Conservation (phyloP, 2,888 invertebrate species). For the Agrochola circellaris region DNA sequence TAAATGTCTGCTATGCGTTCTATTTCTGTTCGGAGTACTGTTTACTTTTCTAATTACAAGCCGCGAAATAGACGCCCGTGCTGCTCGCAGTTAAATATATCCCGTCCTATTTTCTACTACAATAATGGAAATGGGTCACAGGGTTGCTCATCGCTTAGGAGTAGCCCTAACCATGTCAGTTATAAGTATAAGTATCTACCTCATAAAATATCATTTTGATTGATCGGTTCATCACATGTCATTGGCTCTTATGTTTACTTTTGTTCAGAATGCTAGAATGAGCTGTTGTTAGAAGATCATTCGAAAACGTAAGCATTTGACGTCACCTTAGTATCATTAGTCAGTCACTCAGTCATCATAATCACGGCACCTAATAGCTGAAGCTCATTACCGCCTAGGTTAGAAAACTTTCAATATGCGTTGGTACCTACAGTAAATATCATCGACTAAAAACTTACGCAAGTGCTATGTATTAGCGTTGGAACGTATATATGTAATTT, state of each 20-base stretch:
- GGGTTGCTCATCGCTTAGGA: slow-evolving; percentile 72
- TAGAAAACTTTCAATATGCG: background rate
- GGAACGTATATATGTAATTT: slow-evolving; percentile 52
- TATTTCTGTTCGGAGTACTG: slow-evolving; percentile 79
- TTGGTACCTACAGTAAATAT: slow-evolving; percentile 16
- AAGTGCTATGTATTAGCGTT: slow-evolving; percentile 44
- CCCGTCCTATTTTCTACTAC: slow-evolving; percentile 84
- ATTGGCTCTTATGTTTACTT: slow-evolving; percentile 6
- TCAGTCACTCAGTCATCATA: background rate
- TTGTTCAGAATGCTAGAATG: background rate
- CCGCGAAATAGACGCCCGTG: slow-evolving; percentile 81
- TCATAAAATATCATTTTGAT: slow-evolving; percentile 10
- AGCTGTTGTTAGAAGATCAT: slow-evolving; percentile 10
- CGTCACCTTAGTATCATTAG: background rate
- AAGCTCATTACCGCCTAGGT: background rate
- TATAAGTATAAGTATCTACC: background rate
- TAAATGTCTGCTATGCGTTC: slow-evolving; percentile 72
- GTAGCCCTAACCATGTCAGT: slow-evolving; percentile 23
- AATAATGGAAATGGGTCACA: slow-evolving; percentile 84
- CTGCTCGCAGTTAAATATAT: slow-evolving; percentile 85
- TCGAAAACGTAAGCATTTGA: slow-evolving; percentile 16
- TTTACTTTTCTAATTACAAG: slow-evolving; percentile 86
- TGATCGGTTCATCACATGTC: background rate
- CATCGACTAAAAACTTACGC: slow-evolving; percentile 53
- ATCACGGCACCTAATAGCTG: background rate